Percentiles rank a stretch among this genome's conserved stretches.
Conservation (phyloP, 2,888 invertebrate genomes). For the Cistogaster globosa region DNA sequence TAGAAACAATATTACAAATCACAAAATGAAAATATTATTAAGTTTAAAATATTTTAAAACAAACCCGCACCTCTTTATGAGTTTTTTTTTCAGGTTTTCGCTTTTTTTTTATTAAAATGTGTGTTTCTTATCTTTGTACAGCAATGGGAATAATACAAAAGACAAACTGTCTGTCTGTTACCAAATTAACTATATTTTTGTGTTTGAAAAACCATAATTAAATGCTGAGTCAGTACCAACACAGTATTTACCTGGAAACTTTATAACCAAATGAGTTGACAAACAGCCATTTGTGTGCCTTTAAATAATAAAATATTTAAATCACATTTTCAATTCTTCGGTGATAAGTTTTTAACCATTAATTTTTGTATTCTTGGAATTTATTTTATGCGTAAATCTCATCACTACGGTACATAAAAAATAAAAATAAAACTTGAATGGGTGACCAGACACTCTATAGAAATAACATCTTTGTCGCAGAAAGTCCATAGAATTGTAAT, state of each 20-base stretch:
- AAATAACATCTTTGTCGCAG: no score
- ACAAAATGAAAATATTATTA: conserved; percentile 2
- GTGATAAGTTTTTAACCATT: not conserved
- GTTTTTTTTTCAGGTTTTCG: conserved; percentile 11
- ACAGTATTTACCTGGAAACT: not conserved
- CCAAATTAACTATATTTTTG: not conserved
- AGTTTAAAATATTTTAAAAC: conserved; percentile 1
- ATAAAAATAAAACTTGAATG: no score
- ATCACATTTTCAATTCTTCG: no score
- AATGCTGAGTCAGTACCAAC: conserved; percentile 12
- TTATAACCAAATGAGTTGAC: conserved; percentile 9
- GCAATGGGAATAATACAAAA: conserved; percentile 12
- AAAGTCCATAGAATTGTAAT: no score
- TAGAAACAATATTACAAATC: not conserved
- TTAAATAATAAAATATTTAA: no score
- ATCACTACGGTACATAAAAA: no score
- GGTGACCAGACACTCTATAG: no score
- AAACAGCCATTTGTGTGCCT: not conserved
- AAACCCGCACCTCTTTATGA: conserved; percentile 50
- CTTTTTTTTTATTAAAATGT: conserved; percentile 6
- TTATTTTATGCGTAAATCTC: no score
- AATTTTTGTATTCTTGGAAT: no score
- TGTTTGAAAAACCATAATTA: not conserved
- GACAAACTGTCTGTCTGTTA: conserved; percentile 60
- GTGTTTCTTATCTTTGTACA: conserved; percentile 2